phyloP scores from a whole-genome alignment of 2,797 vertebrate genomes.

The Sebastes oblongus region DNA sequence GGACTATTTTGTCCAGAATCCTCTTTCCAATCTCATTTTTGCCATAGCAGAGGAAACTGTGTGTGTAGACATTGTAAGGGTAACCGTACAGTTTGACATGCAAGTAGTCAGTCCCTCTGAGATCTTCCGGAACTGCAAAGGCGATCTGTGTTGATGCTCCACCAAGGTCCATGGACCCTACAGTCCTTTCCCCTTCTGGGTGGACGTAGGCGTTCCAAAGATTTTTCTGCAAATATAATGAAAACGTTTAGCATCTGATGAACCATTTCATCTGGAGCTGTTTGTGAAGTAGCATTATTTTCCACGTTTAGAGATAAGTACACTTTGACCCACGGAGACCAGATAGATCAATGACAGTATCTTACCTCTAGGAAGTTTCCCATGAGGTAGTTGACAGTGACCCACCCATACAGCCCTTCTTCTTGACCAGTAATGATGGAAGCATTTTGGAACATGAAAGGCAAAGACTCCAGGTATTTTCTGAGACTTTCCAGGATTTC shows the following conservation, averaged over 20 bases:
- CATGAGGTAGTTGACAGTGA: constrained; percentile 97
- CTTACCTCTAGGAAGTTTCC: constrained; percentile 93
- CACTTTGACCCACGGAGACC: neutral
- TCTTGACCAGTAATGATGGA: constrained; percentile 93
- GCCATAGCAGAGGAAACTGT: constrained; percentile 95
- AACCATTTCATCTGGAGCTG: neutral
- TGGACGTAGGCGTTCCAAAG: constrained; percentile 86
- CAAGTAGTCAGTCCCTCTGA: constrained; percentile 61
- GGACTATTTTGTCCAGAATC: constrained; percentile 82
- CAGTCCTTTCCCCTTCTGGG: constrained; percentile 83
- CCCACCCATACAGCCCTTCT: constrained; percentile 96
- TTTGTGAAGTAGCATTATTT: neutral
- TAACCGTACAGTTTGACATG: constrained; percentile 88
- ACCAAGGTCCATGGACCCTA: constrained; percentile 93
- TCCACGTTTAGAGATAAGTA: neutral
- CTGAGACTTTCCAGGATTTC: constrained; percentile 84
- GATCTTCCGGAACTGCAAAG: constrained; percentile 77
- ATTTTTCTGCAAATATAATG: constrained; percentile 81
- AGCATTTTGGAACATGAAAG: constrained; percentile 91
- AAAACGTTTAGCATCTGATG: neutral
- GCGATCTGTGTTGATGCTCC: constrained; percentile 97
- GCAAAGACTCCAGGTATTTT: constrained; percentile 86
- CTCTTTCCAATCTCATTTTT: constrained; percentile 91
- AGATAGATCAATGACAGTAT: neutral
- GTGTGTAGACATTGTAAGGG: constrained; percentile 89